These are phyloP conservation scores for Sterrhoptilus dennistouni DNA, from an alignment of 2,113 vertebrate species.

Conservation along the genomic window DNA sequence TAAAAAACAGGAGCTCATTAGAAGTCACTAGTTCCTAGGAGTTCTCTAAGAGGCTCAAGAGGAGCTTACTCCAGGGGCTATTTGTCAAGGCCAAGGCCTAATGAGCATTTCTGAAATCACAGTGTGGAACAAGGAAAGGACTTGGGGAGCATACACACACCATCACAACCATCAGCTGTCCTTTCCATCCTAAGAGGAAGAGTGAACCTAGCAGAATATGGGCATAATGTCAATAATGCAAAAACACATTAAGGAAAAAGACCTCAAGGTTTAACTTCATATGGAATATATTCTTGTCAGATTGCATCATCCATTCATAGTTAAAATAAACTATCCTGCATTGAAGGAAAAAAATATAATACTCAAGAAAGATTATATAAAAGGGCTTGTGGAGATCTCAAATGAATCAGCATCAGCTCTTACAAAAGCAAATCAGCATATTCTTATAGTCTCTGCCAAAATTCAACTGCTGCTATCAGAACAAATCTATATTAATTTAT, in stretches of 20 bases:
- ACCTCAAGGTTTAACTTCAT: background rate
- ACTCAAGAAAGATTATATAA: background rate
- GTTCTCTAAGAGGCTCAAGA: background rate
- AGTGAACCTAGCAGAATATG: background rate
- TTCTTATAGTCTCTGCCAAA: background rate
- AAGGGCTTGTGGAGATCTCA: background rate
- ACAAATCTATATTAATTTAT: constrained; percentile 38
- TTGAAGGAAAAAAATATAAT: background rate
- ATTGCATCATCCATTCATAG: background rate
- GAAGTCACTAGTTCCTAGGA: background rate
- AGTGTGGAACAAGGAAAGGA: background rate
- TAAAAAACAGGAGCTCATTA: background rate
- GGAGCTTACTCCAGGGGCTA: background rate
- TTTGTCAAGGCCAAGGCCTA: background rate
- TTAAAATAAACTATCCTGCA: background rate
- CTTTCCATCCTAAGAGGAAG: background rate
- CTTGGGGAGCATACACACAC: accelerated
- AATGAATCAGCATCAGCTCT: background rate
- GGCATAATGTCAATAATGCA: background rate
- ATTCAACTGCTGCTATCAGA: background rate
- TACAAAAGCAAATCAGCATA: background rate
- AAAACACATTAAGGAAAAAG: background rate
- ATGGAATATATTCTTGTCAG: background rate
- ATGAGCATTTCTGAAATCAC: background rate
- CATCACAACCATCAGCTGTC: background rate